These are phyloP conservation scores for Geophilus truncorum DNA, from an alignment of 2,888 invertebrate genomes.

Conservation along the genomic window DNA sequence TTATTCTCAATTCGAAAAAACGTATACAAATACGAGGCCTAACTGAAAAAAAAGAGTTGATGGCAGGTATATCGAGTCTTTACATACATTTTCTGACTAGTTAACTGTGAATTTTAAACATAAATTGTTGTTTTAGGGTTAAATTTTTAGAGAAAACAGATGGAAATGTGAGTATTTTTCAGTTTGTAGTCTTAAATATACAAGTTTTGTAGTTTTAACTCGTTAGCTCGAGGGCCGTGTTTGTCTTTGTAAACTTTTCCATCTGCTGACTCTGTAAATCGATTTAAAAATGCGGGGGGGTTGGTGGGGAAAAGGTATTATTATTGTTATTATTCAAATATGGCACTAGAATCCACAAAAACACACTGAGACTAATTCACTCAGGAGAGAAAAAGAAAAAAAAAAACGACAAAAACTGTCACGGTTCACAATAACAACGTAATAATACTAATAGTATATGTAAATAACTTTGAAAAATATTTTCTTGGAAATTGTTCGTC, in stretches of 20 bases:
- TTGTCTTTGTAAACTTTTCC: neutral
- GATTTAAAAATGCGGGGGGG: neutral
- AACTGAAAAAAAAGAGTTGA: neutral
- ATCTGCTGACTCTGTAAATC: neutral
- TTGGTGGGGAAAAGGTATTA: no score
- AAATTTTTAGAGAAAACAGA: no score
- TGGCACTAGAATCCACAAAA: conserved; percentile 8
- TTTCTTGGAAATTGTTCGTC: no score
- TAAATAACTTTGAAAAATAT: neutral
- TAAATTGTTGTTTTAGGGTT: neutral
- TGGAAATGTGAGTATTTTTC: no score
- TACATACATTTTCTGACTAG: neutral
- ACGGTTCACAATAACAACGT: neutral
- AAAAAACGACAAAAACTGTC: neutral
- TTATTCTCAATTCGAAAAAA: neutral
- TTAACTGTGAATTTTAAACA: neutral
- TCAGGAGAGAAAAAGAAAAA: neutral
- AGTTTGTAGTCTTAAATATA: neutral
- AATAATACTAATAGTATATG: neutral
- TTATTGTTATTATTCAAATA: neutral
- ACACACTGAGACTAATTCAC: neutral
- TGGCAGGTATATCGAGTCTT: neutral
- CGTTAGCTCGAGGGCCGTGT: neutral
- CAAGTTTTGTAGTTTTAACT: neutral
- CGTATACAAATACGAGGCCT: neutral